Conservation (phyloP, 2,113 vertebrate genomes). For the Apodemus sylvaticus region DNA sequence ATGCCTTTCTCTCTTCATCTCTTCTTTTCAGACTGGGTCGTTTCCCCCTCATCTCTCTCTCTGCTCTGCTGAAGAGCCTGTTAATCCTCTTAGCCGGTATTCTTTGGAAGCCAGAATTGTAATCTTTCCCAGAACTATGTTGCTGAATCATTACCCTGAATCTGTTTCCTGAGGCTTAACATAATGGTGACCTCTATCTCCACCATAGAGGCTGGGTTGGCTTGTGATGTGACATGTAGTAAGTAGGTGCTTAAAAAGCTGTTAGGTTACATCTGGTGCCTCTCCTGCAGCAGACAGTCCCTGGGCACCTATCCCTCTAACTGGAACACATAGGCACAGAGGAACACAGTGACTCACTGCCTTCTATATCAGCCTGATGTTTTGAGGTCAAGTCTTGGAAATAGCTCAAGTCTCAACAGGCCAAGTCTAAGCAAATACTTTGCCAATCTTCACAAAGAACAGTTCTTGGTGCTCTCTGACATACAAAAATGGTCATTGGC, state of each 20-base stretch:
- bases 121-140: neutral
- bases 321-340: neutral
- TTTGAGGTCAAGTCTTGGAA: constrained; percentile 53
- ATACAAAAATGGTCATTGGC: constrained; percentile 64
- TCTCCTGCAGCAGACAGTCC: neutral
- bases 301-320: neutral
- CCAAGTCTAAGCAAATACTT: constrained; percentile 46
- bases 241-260: neutral
- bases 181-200: neutral
- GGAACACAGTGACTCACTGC: neutral
- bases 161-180: fast-evolving
- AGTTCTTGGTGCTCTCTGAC: neutral
- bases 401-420: constrained; percentile 46
- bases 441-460: constrained; percentile 50
- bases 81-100: neutral
- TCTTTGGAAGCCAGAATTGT: neutral
- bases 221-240: neutral
- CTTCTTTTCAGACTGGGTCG: neutral
- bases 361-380: neutral
- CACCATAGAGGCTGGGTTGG: neutral
- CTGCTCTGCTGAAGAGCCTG: neutral
- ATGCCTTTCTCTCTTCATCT: neutral
- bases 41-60: neutral
- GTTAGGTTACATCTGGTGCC: neutral
- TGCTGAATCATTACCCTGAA: too few species aligned